Conservation (phyloP, 2,888 invertebrate species). For the Macaria liturata region DNA sequence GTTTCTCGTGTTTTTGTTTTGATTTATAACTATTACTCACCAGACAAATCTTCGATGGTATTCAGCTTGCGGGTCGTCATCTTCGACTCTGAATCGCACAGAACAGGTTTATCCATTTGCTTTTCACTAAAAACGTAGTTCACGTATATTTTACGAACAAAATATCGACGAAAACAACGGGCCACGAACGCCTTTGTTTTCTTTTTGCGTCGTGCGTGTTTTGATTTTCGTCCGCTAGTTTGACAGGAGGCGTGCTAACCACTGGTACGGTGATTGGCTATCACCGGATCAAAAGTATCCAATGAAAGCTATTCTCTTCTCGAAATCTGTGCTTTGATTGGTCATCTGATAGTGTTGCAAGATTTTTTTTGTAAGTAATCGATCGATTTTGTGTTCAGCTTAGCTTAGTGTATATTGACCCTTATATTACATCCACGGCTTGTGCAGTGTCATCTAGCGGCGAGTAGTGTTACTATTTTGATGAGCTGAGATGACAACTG, state of each 20-base stretch:
- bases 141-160: conserved; percentile 33
- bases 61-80: conserved; percentile 77
- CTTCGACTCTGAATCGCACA: conserved; percentile 38
- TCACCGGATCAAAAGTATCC: conserved; percentile 2
- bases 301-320: conserved; percentile 11
- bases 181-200: conserved; percentile 57
- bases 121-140: conserved; percentile 25
- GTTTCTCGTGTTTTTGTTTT: conserved; percentile 54
- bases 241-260: conserved; percentile 44
- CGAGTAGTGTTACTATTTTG: background rate
- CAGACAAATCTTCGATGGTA: conserved; percentile 77
- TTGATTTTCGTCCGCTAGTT: conserved; percentile 44
- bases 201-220: conserved; percentile 47
- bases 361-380: background rate
- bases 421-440: too few species aligned
- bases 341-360: conserved; percentile 13
- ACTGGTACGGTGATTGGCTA: conserved; percentile 39
- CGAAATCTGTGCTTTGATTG: conserved; percentile 16
- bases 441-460: background rate
- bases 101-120: conserved; percentile 12
- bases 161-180: conserved; percentile 38
- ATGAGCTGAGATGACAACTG: too few species aligned
- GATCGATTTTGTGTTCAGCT: too few species aligned
- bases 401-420: too few species aligned
- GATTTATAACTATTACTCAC: conserved; percentile 66